Conservation (phyloP, 2,888 invertebrate species). For the Caenorhabditis sulstoni region DNA sequence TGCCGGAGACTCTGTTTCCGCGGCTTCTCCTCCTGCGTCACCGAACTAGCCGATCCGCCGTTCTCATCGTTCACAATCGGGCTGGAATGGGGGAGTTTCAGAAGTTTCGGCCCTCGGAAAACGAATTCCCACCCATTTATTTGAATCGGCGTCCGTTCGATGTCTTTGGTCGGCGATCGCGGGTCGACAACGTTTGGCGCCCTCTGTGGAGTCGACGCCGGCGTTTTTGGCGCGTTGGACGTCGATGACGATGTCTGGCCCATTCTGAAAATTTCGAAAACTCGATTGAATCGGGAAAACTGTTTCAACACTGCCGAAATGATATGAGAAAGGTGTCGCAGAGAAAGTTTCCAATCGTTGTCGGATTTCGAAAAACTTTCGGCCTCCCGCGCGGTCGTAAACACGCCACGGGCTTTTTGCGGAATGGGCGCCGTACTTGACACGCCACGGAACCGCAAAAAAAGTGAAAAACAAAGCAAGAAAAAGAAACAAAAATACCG, state of each 20-base stretch:
- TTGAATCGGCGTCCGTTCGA: constrained; percentile 69
- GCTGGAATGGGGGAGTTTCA: background rate
- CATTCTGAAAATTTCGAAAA: constrained; percentile 31
- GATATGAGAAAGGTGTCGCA: constrained; percentile 2
- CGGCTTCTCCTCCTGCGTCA: constrained; percentile 25
- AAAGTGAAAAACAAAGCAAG: background rate
- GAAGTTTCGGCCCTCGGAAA: background rate
- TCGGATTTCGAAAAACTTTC: constrained; percentile 1
- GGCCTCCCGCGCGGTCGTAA: constrained; percentile 14
- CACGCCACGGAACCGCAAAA: too few relatives aligned
- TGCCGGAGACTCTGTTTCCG: constrained; percentile 53
- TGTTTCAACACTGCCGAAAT: background rate
- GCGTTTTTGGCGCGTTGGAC: constrained; percentile 17
- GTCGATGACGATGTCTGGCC: constrained; percentile 33
- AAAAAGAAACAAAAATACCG: background rate
- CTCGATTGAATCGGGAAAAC: background rate
- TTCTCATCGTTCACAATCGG: constrained; percentile 18
- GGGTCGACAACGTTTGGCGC: constrained; percentile 58
- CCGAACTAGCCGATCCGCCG: background rate
- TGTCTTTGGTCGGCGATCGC: constrained; percentile 65
- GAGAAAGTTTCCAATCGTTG: too few relatives aligned
- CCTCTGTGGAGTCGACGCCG: constrained; percentile 41
- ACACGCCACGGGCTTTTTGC: constrained; percentile 3
- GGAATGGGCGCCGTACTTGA: background rate
- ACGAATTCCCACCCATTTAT: constrained; percentile 45